A percentile compares a stretch with the other conserved stretches of the same genome.
Conservation (phyloP, 2,113 vertebrate genomes). For the Irena cyanogastra region DNA sequence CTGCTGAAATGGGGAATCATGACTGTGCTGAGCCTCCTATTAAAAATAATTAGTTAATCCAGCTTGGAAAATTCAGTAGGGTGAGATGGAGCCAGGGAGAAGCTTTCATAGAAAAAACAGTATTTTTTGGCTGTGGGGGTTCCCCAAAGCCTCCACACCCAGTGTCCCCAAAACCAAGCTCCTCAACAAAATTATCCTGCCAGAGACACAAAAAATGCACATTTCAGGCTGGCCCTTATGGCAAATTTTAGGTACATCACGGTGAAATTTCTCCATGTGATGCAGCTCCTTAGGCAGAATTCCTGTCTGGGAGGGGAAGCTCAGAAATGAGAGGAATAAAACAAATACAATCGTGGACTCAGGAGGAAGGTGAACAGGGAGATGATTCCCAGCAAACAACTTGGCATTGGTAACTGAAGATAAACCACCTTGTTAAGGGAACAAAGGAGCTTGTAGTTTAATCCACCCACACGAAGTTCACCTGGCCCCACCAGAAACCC, state of each 20-base stretch:
- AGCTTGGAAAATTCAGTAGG: neutral
- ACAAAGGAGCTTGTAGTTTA: neutral
- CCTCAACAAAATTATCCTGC: neutral
- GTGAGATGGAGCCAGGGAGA: neutral
- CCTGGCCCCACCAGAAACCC: neutral
- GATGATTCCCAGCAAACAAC: neutral
- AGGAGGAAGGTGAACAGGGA: neutral
- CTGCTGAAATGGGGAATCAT: neutral
- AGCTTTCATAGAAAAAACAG: rapidly evolving
- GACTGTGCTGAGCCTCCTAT: neutral
- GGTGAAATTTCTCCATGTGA: neutral
- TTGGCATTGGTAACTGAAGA: neutral
- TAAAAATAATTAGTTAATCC: neutral
- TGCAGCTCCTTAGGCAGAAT: neutral
- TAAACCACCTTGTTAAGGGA: neutral
- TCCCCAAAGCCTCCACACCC: rapidly evolving
- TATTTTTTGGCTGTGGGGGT: neutral
- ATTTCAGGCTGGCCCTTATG: neutral
- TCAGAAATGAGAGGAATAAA: neutral
- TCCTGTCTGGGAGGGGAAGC: neutral
- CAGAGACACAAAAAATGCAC: rapidly evolving
- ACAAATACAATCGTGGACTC: neutral
- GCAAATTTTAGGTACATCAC: rapidly evolving
- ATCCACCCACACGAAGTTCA: neutral
- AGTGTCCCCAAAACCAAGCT: neutral